Evolutionary conservation across 2,113 vertebrate species (phyloP).

Genomic region (Cyanoramphus novaezelandiae): DNA sequence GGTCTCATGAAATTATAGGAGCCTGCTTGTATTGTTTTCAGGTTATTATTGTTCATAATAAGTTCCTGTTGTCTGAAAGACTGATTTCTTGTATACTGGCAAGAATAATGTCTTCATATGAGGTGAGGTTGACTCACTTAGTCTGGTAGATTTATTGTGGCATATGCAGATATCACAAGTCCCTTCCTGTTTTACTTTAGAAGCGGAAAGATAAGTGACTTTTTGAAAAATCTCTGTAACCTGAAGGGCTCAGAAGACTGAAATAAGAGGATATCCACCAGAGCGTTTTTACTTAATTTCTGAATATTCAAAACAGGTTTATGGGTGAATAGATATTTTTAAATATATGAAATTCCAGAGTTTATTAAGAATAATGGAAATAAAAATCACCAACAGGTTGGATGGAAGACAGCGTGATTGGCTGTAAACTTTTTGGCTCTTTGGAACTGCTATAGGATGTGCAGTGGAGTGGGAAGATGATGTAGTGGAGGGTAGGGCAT

Average conservation of each 20-base stretch:
- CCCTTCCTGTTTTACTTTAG: neutral
- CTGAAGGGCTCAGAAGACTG: neutral
- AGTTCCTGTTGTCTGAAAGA: constrained; percentile 40
- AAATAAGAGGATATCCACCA: neutral
- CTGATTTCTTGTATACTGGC: neutral
- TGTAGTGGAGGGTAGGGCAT: neutral
- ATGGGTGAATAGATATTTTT: neutral
- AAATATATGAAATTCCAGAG: neutral
- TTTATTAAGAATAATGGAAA: neutral
- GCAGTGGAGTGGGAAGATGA: neutral
- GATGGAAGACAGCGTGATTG: neutral
- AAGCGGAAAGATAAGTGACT: neutral
- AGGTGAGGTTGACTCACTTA: neutral
- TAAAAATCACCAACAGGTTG: neutral
- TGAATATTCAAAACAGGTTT: neutral
- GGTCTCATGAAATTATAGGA: constrained; percentile 4
- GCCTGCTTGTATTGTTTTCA: constrained; percentile 35
- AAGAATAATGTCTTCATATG: neutral
- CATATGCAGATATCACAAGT: neutral
- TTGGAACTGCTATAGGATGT: neutral
- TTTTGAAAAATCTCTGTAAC: neutral
- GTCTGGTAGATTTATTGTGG: neutral
- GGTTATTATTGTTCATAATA: constrained; percentile 29
- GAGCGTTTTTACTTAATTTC: neutral
- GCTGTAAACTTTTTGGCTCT: neutral